Percentiles rank a stretch among this genome's conserved stretches.
These are phyloP conservation scores for Congeria kusceri DNA, from an alignment of 2,888 invertebrate genomes.

Conservation along the genomic window DNA sequence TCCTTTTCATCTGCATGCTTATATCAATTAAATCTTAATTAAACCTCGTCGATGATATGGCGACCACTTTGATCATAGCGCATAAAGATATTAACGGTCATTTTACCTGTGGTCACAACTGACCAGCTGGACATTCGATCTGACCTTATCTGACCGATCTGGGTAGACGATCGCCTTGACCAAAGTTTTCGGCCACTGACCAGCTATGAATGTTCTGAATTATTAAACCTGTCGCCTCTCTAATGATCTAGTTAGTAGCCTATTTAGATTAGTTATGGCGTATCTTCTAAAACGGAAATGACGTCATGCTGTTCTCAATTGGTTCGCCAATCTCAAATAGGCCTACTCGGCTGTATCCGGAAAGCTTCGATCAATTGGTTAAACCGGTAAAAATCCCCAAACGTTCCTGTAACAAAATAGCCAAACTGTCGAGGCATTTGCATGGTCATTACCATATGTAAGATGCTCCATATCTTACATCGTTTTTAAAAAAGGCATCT, in stretches of 20 bases:
- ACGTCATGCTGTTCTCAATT: no score
- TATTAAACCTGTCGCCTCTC: conserved; percentile 30
- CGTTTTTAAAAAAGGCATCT: no score
- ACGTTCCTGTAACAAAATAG: no score
- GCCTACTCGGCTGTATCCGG: no score
- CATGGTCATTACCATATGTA: no score
- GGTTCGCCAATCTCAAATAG: no score
- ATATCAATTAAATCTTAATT: conserved; percentile 39
- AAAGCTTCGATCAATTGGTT: no score
- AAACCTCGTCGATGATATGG: conserved; percentile 27
- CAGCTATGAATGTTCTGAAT: conserved; percentile 4
- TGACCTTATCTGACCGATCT: conserved; percentile 28
- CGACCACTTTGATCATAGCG: conserved; percentile 26
- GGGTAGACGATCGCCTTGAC: neutral
- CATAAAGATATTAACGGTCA: conserved; percentile 39
- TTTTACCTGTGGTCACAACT: conserved; percentile 17
- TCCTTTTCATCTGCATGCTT: conserved; percentile 27
- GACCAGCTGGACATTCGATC: conserved; percentile 18
- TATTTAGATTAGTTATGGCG: neutral
- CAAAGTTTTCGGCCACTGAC: neutral
- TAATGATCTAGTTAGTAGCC: conserved; percentile 12
- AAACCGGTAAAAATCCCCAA: no score
- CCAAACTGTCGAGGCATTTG: no score
- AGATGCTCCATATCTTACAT: no score
- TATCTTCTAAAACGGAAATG: no score